Conservation (phyloP, 2,888 invertebrate species). For the Conops quadrifasciatus region DNA sequence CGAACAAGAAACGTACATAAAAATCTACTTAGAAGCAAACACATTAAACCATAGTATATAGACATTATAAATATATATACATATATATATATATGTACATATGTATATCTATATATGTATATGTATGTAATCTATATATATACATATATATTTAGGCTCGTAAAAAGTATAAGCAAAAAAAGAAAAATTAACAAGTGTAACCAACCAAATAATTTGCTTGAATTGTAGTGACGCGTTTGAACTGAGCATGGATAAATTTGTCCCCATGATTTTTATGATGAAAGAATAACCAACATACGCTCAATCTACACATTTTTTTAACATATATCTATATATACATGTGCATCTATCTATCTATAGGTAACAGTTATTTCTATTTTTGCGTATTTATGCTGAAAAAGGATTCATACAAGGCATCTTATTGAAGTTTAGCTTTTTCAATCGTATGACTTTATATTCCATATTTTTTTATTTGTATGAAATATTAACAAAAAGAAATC, state of each 20-base stretch:
- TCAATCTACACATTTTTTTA: neutral
- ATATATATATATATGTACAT: constrained; percentile 25
- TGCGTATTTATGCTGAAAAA: constrained; percentile 12
- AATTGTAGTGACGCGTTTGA: constrained; percentile 2
- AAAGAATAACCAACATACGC: too few relatives aligned
- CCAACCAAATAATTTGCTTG: constrained; percentile 12
- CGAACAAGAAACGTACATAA: constrained; percentile 9
- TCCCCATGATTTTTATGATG: neutral
- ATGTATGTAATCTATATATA: constrained; percentile 23
- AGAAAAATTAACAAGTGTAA: constrained; percentile 25
- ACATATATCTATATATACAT: neutral
- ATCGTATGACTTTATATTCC: constrained; percentile 20
- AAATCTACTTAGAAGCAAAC: neutral
- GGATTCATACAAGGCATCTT: constrained; percentile 4
- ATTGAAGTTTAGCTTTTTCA: constrained; percentile 5
- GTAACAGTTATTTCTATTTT: constrained; percentile 28
- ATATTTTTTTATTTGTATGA: constrained; percentile 24
- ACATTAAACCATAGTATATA: constrained; percentile 9
- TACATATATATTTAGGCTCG: constrained; percentile 27
- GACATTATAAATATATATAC: constrained; percentile 20
- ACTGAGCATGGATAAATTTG: too few relatives aligned
- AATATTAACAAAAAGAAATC: neutral
- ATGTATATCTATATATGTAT: constrained; percentile 25
- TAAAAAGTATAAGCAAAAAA: constrained; percentile 23
- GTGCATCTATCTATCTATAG: neutral